A percentile compares a stretch with the other conserved stretches of the same genome.
These are phyloP conservation scores for Vespertilio murinus DNA, from an alignment of 2,797 vertebrate species.

Conservation along the genomic window DNA sequence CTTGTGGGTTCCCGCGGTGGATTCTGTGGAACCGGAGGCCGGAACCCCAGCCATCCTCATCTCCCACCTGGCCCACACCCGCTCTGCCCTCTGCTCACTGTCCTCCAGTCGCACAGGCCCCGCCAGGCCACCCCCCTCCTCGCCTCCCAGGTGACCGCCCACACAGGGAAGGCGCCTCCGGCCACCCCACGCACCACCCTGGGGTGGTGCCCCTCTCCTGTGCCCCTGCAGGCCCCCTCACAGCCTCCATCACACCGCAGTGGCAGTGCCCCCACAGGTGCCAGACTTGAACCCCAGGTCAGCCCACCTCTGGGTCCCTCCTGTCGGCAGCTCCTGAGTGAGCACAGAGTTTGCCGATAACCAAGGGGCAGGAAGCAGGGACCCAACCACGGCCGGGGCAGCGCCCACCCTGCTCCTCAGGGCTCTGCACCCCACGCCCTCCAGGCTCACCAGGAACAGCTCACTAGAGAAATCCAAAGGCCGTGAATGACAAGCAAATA, in stretches of 20 bases:
- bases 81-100: neutral
- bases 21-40: neutral
- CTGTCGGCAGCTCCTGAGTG: neutral
- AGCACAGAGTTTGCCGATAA: neutral
- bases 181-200: fast-evolving
- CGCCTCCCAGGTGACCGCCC: neutral
- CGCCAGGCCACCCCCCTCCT: fast-evolving
- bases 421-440: fast-evolving
- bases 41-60: neutral
- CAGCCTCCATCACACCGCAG: neutral
- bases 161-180: neutral
- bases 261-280: neutral
- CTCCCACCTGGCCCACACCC: neutral
- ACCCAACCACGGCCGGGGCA: neutral
- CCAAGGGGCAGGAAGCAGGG: neutral
- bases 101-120: neutral
- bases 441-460: too few species aligned
- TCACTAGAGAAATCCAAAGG: neutral
- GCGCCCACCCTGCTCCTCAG: fast-evolving
- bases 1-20: fast-evolving
- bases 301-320: neutral
- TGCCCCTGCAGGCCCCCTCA: neutral
- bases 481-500: neutral
- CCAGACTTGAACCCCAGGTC: too few species aligned
- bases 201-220: neutral